Evolutionary conservation across 2,888 invertebrate genomes (phyloP).

Genomic region (Cactoblastis cactorum): DNA sequence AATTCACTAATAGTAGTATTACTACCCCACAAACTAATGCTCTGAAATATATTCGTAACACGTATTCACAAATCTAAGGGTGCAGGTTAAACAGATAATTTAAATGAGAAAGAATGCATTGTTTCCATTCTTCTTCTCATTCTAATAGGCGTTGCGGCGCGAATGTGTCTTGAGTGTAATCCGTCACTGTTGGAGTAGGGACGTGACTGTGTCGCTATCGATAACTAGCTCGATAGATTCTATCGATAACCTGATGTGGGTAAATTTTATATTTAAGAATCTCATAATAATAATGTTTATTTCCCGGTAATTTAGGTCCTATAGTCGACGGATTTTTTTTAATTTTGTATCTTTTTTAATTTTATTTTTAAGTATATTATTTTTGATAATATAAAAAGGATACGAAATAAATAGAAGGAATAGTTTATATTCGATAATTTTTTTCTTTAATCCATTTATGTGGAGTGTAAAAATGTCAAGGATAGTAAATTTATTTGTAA

Average conservation of each 20-base stretch:
- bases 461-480: too few species aligned
- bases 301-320: too few species aligned
- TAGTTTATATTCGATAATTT: too few species aligned
- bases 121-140: slow-evolving; percentile 38
- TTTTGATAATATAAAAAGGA: too few species aligned
- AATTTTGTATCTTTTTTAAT: too few species aligned
- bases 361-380: too few species aligned
- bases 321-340: too few species aligned
- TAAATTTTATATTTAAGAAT: not conserved
- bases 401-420: too few species aligned
- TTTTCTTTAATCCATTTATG: too few species aligned
- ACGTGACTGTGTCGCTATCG: slow-evolving; percentile 23
- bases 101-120: slow-evolving; percentile 56
- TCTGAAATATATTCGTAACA: slow-evolving; percentile 38
- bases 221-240: not conserved
- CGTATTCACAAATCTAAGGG: slow-evolving; percentile 27
- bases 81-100: slow-evolving; percentile 70
- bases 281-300: not conserved
- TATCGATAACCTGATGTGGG: too few species aligned
- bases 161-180: slow-evolving; percentile 57
- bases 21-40: slow-evolving; percentile 28
- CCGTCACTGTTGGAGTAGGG: slow-evolving; percentile 50
- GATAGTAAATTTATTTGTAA: too few species aligned
- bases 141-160: slow-evolving; percentile 73
- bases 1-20: slow-evolving; percentile 13